A percentile compares a stretch with the other conserved stretches of the same genome.
Conservation (phyloP, 2,797 vertebrate species). For the Hyperoplus immaculatus region DNA sequence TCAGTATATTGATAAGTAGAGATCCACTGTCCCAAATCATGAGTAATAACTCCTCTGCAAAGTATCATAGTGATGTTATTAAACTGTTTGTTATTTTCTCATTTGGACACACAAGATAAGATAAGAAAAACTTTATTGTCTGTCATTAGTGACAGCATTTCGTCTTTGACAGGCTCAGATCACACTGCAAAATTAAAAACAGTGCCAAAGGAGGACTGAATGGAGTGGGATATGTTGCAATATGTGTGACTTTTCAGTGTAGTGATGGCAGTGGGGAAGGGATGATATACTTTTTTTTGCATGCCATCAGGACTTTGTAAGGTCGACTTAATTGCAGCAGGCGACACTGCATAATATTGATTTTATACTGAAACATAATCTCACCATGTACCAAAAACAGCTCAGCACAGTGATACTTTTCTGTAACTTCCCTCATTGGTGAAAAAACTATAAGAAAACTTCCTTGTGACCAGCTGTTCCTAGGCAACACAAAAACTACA, state of each 20-base stretch:
- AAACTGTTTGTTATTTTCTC: not conserved
- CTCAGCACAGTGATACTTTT: not conserved
- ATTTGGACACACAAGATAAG: not conserved
- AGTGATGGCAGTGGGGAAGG: too few relatives aligned
- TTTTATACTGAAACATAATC: not conserved
- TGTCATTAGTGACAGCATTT: too few relatives aligned
- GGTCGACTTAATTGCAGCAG: not conserved
- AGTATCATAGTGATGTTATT: not conserved
- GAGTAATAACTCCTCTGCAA: not conserved
- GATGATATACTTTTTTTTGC: too few relatives aligned
- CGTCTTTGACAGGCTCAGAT: too few relatives aligned
- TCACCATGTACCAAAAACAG: not conserved
- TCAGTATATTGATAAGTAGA: not conserved
- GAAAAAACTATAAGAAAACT: not conserved
- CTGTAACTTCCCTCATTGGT: conserved; percentile 7
- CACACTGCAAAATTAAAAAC: too few relatives aligned
- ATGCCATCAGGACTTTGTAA: too few relatives aligned
- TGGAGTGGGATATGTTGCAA: too few relatives aligned
- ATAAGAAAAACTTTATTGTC: not conserved
- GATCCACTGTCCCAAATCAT: not conserved
- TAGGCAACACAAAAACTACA: not conserved
- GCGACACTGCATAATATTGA: not conserved
- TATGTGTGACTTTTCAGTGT: too few relatives aligned
- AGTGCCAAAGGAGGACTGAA: too few relatives aligned
- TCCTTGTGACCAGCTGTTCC: not conserved